Percentiles rank a stretch among this genome's conserved stretches.
phyloP scores from a whole-genome alignment of 2,888 invertebrate genomes.

The Hypselothyrea guttata region DNA sequence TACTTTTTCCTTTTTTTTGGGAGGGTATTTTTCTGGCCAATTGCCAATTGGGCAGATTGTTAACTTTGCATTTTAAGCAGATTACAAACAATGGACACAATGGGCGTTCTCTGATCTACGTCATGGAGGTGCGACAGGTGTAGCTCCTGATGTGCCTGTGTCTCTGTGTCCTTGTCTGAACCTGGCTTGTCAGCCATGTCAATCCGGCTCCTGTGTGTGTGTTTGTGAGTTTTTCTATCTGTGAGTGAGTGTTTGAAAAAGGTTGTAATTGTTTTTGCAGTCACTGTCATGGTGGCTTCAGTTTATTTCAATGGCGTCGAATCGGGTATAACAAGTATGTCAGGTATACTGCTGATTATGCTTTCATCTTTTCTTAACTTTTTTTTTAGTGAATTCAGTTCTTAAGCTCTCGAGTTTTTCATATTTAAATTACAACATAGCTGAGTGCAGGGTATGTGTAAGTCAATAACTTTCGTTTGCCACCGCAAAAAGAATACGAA shows the following conservation, averaged over 20 bases:
- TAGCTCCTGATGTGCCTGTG: slow-evolving; percentile 8
- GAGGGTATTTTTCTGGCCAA: slow-evolving; percentile 35
- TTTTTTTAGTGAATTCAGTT: too few relatives aligned
- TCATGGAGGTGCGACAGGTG: slow-evolving; percentile 32
- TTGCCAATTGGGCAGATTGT: slow-evolving; percentile 67
- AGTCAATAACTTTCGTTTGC: too few relatives aligned
- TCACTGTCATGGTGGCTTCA: slow-evolving; percentile 39
- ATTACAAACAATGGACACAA: slow-evolving; percentile 63
- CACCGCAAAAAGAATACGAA: slow-evolving; percentile 4
- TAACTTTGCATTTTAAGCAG: slow-evolving; percentile 75
- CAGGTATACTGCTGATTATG: too few relatives aligned
- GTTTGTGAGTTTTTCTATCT: slow-evolving; percentile 5
- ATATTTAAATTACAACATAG: too few relatives aligned
- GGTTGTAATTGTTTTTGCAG: slow-evolving; percentile 67
- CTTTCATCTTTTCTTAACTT: too few relatives aligned
- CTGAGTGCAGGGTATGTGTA: too few relatives aligned
- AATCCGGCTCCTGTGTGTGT: slow-evolving; percentile 15
- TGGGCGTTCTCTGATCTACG: slow-evolving; percentile 21
- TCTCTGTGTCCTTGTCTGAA: slow-evolving; percentile 10
- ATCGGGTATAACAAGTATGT: too few relatives aligned
- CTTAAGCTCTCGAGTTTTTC: too few relatives aligned
- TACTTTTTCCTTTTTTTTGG: slow-evolving; percentile 15
- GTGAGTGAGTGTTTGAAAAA: slow-evolving; percentile 29
- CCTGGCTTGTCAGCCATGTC: slow-evolving; percentile 45
- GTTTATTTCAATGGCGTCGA: slow-evolving; percentile 47